These are phyloP conservation scores for Myotis myotis DNA, from an alignment of 2,797 vertebrate genomes.

Conservation along the genomic window DNA sequence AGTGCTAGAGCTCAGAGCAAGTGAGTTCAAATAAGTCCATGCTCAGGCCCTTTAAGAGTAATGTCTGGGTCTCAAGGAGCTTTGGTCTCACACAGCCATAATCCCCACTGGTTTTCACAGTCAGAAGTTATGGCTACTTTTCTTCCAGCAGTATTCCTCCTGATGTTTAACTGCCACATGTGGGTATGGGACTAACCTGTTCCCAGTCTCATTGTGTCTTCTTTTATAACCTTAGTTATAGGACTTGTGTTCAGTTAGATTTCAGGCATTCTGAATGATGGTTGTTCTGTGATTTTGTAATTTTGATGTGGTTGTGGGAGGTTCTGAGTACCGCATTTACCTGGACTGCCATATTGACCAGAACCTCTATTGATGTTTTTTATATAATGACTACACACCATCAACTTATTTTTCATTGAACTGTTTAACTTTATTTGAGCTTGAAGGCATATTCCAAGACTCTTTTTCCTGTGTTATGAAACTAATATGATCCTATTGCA, in stretches of 20 bases:
- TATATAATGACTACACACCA: neutral
- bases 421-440: neutral
- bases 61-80: neutral
- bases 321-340: neutral
- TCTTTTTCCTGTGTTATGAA: neutral
- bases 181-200: neutral
- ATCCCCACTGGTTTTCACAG: neutral
- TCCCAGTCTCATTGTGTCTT: neutral
- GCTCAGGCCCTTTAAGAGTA: neutral
- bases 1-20: neutral
- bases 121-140: neutral
- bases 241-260: neutral
- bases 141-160: neutral
- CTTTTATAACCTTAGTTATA: neutral
- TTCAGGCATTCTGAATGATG: neutral
- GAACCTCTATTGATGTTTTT: neutral
- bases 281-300: neutral
- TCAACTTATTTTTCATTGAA: neutral
- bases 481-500: neutral
- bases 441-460: neutral
- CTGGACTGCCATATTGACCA: neutral
- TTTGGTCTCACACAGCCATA: neutral
- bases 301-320: neutral
- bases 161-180: neutral
- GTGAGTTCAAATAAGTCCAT: neutral